These are phyloP conservation scores for Ivindomyrus marchei DNA, from an alignment of 2,113 vertebrate species.

Conservation along the genomic window DNA sequence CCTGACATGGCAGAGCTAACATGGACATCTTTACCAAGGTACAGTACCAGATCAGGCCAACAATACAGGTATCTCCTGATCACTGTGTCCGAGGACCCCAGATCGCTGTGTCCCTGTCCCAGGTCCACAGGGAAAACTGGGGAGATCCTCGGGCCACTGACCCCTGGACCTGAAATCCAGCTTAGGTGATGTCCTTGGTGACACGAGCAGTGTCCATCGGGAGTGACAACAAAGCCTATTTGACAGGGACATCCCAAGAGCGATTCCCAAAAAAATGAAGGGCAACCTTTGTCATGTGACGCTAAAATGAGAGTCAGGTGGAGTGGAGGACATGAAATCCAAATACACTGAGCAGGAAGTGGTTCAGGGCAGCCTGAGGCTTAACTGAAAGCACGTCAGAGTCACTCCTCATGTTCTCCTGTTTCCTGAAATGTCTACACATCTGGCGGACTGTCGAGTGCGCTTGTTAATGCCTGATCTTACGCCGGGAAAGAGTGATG, in stretches of 20 bases:
- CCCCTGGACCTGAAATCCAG: background rate
- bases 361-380: background rate
- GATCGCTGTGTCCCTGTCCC: too few relatives aligned
- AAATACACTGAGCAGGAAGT: background rate
- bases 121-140: background rate
- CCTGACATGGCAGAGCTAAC: conserved; percentile 53
- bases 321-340: background rate
- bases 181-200: too few relatives aligned
- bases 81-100: background rate
- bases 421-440: background rate
- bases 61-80: conserved; percentile 61
- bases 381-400: background rate
- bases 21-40: conserved; percentile 70
- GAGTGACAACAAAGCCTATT: background rate
- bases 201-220: background rate
- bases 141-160: background rate
- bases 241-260: background rate
- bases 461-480: background rate
- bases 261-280: background rate
- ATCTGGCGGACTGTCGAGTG: background rate
- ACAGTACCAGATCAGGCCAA: conserved; percentile 60
- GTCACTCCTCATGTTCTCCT: background rate
- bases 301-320: background rate
- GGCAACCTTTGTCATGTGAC: background rate
- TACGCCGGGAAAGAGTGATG: background rate